Percentiles rank a stretch among this genome's conserved stretches.
Evolutionary conservation across 2,113 vertebrate genomes (phyloP).

Genomic region (Galeopterus variegatus): DNA sequence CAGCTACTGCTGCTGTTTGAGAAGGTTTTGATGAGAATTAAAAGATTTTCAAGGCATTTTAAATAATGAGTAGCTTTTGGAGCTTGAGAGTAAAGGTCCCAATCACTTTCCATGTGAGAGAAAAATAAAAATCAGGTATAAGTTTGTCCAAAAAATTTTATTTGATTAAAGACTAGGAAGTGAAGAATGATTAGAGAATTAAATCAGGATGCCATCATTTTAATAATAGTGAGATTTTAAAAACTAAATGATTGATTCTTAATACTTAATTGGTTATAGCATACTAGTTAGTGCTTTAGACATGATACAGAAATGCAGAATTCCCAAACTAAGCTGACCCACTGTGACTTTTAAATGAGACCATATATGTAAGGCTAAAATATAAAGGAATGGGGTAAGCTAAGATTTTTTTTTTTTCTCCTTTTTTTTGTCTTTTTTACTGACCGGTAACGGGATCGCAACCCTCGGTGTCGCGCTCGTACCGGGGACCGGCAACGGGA

Average conservation of each 20-base stretch:
- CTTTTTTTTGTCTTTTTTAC: too few relatives aligned
- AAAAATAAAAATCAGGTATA: constrained; percentile 34
- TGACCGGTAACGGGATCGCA: too few relatives aligned
- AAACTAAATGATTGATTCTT: constrained; percentile 39
- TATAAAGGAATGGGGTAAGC: not conserved
- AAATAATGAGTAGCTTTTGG: constrained; percentile 40
- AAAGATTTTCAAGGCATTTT: not conserved
- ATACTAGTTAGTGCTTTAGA: not conserved
- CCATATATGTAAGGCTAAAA: not conserved
- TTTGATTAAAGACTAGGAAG: not conserved
- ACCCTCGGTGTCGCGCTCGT: too few relatives aligned
- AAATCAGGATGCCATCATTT: not conserved
- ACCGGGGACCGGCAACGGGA: too few relatives aligned
- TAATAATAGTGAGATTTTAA: not conserved
- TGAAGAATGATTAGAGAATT: not conserved
- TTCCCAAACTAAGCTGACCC: not conserved
- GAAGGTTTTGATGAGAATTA: not conserved
- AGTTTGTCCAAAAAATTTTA: not conserved
- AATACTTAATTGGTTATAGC: not conserved
- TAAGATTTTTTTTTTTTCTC: not conserved
- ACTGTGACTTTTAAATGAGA: constrained; percentile 26
- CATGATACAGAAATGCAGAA: not conserved
- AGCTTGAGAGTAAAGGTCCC: not conserved
- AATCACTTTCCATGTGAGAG: not conserved
- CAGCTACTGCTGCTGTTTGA: not conserved